phyloP scores from a whole-genome alignment of 1,140 invertebrate genomes.

The Cephus cinctus region DNA sequence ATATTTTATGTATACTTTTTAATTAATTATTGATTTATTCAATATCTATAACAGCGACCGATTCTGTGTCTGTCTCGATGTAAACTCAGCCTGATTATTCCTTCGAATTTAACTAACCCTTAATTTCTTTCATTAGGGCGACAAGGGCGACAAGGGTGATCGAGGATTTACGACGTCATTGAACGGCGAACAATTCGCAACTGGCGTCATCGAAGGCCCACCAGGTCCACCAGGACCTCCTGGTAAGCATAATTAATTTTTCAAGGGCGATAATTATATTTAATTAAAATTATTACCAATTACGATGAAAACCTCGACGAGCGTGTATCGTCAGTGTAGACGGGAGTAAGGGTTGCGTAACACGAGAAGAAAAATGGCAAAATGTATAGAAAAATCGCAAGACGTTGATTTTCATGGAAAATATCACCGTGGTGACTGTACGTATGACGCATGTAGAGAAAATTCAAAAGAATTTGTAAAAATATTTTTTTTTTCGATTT shows the following conservation, averaged over 20 bases:
- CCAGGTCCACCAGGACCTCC: conserved; percentile 88
- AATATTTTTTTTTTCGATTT: neutral
- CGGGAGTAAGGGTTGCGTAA: neutral
- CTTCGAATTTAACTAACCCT: neutral
- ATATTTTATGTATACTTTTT: no score
- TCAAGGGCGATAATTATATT: neutral
- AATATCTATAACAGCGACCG: no score
- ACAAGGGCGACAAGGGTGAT: conserved; percentile 87
- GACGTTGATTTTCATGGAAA: neutral
- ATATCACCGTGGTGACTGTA: neutral
- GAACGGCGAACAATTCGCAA: conserved; percentile 85
- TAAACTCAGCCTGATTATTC: no score
- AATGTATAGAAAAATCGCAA: neutral
- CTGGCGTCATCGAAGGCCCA: conserved; percentile 90
- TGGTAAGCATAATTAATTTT: conserved; percentile 61
- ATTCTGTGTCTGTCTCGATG: no score
- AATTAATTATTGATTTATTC: no score
- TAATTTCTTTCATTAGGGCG: conserved; percentile 65
- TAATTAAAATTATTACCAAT: neutral
- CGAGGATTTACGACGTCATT: conserved; percentile 85
- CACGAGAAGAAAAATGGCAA: neutral
- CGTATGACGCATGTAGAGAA: neutral
- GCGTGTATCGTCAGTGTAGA: neutral
- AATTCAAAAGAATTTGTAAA: neutral
- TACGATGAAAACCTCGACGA: neutral